These are phyloP conservation scores for Drosophila pandora DNA, from an alignment of 1,140 invertebrate genomes.

Conservation along the genomic window DNA sequence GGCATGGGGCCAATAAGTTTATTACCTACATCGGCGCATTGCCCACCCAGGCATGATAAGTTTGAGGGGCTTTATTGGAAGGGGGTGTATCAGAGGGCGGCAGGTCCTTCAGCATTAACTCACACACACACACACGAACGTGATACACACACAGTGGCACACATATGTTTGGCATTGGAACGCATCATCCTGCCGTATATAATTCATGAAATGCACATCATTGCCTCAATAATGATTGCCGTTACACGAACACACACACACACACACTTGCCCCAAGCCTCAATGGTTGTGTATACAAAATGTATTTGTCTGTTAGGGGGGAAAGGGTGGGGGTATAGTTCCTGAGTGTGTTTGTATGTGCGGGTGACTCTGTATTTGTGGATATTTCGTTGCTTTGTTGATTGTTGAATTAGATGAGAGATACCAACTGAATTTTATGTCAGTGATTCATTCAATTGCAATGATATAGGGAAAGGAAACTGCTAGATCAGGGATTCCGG, in stretches of 20 bases:
- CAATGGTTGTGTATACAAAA: conserved; percentile 41
- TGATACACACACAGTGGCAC: background rate
- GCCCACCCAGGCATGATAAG: conserved; percentile 58
- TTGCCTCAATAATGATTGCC: conserved; percentile 75
- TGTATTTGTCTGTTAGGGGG: conserved; percentile 23
- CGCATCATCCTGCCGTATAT: conserved; percentile 58
- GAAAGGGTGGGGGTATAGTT: background rate
- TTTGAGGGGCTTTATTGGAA: conserved; percentile 2
- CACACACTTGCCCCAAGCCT: conserved; percentile 26
- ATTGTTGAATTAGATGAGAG: conserved; percentile 42
- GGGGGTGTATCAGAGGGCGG: conserved; percentile 8
- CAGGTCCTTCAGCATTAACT: conserved; percentile 37
- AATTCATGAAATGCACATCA: conserved; percentile 81
- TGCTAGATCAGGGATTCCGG: background rate
- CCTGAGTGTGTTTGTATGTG: background rate
- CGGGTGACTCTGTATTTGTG: conserved; percentile 39
- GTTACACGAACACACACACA: conserved; percentile 51
- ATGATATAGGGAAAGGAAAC: conserved; percentile 5
- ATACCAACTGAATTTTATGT: conserved; percentile 30
- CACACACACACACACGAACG: conserved; percentile 3
- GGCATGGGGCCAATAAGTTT: conserved; percentile 78
- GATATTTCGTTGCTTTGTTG: conserved; percentile 41
- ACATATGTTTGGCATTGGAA: conserved; percentile 18
- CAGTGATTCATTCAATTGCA: conserved; percentile 28
- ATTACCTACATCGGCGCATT: conserved; percentile 78